phyloP scores from a whole-genome alignment of 1,140 invertebrate genomes.

The Venturia canescens region DNA sequence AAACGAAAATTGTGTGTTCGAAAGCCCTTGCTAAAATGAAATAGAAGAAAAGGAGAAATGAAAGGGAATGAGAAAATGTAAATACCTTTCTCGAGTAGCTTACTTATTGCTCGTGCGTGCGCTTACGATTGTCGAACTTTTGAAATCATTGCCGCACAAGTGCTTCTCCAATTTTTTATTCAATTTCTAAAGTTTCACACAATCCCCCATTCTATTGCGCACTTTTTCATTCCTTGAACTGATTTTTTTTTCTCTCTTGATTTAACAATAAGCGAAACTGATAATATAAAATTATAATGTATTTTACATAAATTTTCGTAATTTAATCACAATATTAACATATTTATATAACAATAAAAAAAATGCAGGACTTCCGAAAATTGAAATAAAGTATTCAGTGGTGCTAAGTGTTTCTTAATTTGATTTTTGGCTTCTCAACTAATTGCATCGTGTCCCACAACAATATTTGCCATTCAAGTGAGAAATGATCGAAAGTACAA shows the following conservation, averaged over 20 bases:
- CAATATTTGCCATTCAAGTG: too few species aligned
- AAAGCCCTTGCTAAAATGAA: not conserved
- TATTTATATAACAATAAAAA: too few species aligned
- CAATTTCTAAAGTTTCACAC: not conserved
- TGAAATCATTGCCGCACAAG: conserved; percentile 16
- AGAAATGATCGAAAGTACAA: too few species aligned
- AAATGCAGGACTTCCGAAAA: too few species aligned
- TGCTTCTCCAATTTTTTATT: not conserved
- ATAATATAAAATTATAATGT: too few species aligned
- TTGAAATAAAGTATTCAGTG: too few species aligned
- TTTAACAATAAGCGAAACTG: too few species aligned
- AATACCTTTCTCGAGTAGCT: conserved; percentile 26
- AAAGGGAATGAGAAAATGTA: conserved; percentile 6
- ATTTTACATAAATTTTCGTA: too few species aligned
- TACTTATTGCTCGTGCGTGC: not conserved
- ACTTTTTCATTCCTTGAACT: not conserved
- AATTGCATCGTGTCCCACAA: too few species aligned
- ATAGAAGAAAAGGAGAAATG: not conserved
- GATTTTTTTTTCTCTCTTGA: not conserved
- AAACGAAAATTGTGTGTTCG: conserved; percentile 33
- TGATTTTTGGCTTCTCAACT: too few species aligned
- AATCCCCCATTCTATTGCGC: not conserved
- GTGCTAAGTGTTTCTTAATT: too few species aligned
- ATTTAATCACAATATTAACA: too few species aligned
- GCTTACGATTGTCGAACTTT: conserved; percentile 5